phyloP scores from a whole-genome alignment of 2,888 invertebrate species.

The Plebejus argus region DNA sequence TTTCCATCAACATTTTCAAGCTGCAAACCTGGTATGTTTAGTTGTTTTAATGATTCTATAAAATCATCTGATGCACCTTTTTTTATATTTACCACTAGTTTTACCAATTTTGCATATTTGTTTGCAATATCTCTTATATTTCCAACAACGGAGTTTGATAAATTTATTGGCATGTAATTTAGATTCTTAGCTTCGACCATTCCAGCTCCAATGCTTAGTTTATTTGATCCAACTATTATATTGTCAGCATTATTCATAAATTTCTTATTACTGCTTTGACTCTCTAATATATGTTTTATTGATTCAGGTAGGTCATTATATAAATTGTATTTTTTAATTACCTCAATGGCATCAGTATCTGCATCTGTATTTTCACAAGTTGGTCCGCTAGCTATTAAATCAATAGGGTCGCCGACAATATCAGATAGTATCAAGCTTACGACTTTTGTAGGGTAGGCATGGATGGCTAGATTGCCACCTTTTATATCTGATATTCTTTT shows the following conservation, averaged over 20 bases:
- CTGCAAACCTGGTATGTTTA: slow-evolving; percentile 56
- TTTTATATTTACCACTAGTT: slow-evolving; percentile 53
- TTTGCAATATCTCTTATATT: slow-evolving; percentile 83
- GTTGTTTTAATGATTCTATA: slow-evolving; percentile 47
- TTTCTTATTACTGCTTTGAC: slow-evolving; percentile 38
- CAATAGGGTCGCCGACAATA: slow-evolving; percentile 92
- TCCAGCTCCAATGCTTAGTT: slow-evolving; percentile 80
- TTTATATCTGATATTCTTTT: slow-evolving; percentile 93
- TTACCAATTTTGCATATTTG: slow-evolving; percentile 75
- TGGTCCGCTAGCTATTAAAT: slow-evolving; percentile 97
- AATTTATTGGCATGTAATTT: slow-evolving; percentile 82
- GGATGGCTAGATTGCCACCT: slow-evolving; percentile 89
- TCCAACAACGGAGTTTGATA: slow-evolving; percentile 86
- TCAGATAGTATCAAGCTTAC: slow-evolving; percentile 95
- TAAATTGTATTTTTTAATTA: slow-evolving; percentile 86
- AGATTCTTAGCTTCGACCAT: slow-evolving; percentile 71
- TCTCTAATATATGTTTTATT: slow-evolving; percentile 68
- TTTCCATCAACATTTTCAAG: slow-evolving; percentile 42
- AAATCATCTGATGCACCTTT: slow-evolving; percentile 45
- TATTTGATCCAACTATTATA: slow-evolving; percentile 64
- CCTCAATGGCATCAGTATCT: slow-evolving; percentile 76
- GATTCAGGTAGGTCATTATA: slow-evolving; percentile 76
- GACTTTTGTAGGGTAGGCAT: slow-evolving; percentile 84
- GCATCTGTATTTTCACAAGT: slow-evolving; percentile 84
- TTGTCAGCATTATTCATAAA: slow-evolving; percentile 57